phyloP scores from a whole-genome alignment of 2,888 invertebrate genomes.

The Caenorhabditis macrosperma region DNA sequence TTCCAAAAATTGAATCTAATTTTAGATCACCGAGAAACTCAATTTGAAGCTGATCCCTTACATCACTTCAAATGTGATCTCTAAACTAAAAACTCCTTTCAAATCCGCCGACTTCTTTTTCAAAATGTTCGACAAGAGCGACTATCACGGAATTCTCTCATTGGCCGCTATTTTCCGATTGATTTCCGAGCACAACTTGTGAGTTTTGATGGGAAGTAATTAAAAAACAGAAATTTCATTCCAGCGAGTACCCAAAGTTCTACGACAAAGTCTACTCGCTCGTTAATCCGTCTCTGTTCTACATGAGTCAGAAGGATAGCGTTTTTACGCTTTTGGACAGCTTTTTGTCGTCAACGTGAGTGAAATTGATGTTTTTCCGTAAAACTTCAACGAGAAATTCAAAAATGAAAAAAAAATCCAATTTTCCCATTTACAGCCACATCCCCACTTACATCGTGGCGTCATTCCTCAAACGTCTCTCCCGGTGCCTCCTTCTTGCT shows the following conservation, averaged over 20 bases:
- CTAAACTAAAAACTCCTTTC: conserved; percentile 60
- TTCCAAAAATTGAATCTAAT: neutral
- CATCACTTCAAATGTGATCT: conserved; percentile 66
- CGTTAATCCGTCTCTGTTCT: conserved; percentile 92
- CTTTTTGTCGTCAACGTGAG: conserved; percentile 93
- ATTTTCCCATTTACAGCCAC: conserved; percentile 84
- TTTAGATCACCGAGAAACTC: conserved; percentile 33
- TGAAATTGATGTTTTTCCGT: no score
- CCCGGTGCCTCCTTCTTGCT: conserved; percentile 89
- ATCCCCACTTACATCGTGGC: conserved; percentile 92
- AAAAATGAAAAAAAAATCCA: no score
- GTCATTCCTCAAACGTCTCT: conserved; percentile 92
- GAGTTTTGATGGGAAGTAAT: conserved; percentile 77
- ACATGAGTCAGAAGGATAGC: conserved; percentile 90
- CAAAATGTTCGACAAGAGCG: conserved; percentile 85
- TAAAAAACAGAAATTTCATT: conserved; percentile 62
- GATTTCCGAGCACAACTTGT: conserved; percentile 91
- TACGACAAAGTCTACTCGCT: conserved; percentile 95
- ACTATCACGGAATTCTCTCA: conserved; percentile 86
- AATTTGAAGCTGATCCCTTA: conserved; percentile 62
- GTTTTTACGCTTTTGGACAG: conserved; percentile 91
- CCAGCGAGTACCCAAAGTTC: conserved; percentile 92
- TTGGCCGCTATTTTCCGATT: conserved; percentile 92
- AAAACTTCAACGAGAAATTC: neutral
- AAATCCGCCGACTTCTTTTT: conserved; percentile 72